Base-by-base conservation (phyloP, 2,797 vertebrate genomes). In the Leucoraja ocellata region DNA sequence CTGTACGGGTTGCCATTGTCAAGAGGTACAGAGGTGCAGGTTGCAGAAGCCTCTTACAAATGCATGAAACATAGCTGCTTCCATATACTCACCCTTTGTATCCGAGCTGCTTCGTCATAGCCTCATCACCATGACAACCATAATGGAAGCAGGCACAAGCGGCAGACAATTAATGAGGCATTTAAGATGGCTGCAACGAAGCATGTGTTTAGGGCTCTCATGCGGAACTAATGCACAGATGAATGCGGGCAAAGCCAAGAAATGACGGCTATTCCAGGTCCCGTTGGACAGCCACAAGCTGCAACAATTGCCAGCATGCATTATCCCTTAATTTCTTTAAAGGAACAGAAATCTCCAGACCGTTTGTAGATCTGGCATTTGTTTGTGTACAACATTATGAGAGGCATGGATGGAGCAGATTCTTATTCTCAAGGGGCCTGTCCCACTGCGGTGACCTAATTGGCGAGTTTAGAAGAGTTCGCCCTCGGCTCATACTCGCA, bases 111-210 rank as follows among this genome's bases (percentile, higher is more conserved):
- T 36, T 18, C 14, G 36, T 68, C 16, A 68, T 63, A 32, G 63
- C n/a, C 61, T 16, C 61, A 36, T 88, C 84, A 68, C 84, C 84
- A 36, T 88, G 84, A 36, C 84, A 88, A 88, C 84, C 84, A 68
- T 3, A n/a, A 36, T 36, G n/a, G 84, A 36, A 63, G 84, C 14
- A 68, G 32, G 61, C 84, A 68, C 61, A 68, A 88, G 65, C 16
- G n/a, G 36, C 5, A 21, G 28, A 88, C 16, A 68, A 16, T 88
- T 61, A 65, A 4, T 88, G 61, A 88, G 68, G 61, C 63, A 36
- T 46, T 88, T 63, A 65, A 36, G n/a, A 8, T 16, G 68, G 84
- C 84, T 32, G 28, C n/a, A 36, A 14, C 1, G 14, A 88, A 61
- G 6, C n/a, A 23, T 1, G 4, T 36, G 61, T 65, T 18, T 68